Base-by-base conservation (phyloP, 53 echinoderm and acorn worm species). In the Crossaster papposus region DNA sequence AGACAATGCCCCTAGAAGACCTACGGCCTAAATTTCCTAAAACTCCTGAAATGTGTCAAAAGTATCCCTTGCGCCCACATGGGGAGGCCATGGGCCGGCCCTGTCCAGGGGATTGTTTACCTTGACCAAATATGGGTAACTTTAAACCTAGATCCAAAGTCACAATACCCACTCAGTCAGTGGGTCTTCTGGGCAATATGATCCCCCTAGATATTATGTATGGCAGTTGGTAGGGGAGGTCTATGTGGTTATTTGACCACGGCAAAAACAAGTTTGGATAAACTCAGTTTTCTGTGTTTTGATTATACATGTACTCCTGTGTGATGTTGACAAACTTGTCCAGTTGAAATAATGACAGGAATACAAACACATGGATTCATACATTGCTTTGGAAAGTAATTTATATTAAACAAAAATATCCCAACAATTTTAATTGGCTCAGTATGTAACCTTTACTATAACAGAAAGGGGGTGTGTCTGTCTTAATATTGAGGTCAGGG, bases 101-200 rank as follows among this genome's bases (percentile, higher is more conserved):
- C 68, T 68, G 64, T 81, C 81, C 81, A 81, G 81, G 81, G 63
- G 81, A 81, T 10, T 54, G 55, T 81, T 81, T 81, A 58, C 31
- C 23, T 32, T 81, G 32, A 32, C 81, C 81, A 58, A 81, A 62
- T 62, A 81, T 55, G 81, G 81, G 68, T 81, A 81, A 81, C 17
- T 34, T 26, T 51, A 81, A 31, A 81, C 81, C 62, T 1, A 18
- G 54, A 30, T 63, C 6, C 54, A 52, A 30, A 32, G 58, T 31
- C 3, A 28, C 11, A 28, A 68, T 68, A 20, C 28, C n/a, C n/a
- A n/a, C n/a, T 10, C 20, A 68, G 5, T 26, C 68, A 28, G 68
- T 68, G n/a, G 28, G 68, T 28, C 24, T n/a, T 18, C n/a, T 18
- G 11, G 68, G 24, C 24, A n/a, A 68, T 20, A 62, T 31, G 34